These are phyloP conservation scores for Crotalus viridis DNA, from an alignment of 2,113 vertebrate genomes.

Conservation along the genomic window DNA sequence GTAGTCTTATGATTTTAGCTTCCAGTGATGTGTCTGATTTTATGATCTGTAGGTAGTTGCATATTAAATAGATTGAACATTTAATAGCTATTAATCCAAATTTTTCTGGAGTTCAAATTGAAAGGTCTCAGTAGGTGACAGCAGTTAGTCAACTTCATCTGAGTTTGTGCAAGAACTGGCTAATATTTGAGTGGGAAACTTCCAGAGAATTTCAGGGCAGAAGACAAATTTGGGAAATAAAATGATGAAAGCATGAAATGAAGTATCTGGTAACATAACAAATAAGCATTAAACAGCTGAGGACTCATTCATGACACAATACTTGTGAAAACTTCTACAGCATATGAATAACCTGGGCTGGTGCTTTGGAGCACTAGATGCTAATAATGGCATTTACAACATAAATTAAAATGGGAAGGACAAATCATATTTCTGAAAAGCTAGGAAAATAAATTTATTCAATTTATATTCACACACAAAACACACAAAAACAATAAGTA, in stretches of 20 bases:
- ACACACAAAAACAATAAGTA: neutral
- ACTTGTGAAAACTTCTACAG: neutral
- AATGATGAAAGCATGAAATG: neutral
- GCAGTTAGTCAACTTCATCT: no score
- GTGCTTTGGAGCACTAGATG: neutral
- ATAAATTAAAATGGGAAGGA: neutral
- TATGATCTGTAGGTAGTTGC: no score
- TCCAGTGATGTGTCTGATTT: no score
- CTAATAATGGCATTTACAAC: neutral
- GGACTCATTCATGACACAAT: neutral
- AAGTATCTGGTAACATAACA: neutral
- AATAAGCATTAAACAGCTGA: conserved; percentile 10
- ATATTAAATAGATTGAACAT: neutral
- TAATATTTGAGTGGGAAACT: no score
- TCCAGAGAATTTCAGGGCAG: no score
- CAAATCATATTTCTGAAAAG: neutral
- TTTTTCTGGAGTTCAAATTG: neutral
- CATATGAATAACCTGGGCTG: neutral
- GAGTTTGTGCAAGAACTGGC: no score
- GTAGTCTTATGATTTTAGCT: no score
- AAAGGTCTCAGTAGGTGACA: no score
- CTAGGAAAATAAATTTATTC: neutral
- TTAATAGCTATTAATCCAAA: neutral
- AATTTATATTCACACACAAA: neutral
- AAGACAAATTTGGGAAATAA: neutral